Percentiles rank a stretch among this genome's conserved stretches.
Conservation (phyloP, 2,888 invertebrate species). For the Pseudococcus longispinus region DNA sequence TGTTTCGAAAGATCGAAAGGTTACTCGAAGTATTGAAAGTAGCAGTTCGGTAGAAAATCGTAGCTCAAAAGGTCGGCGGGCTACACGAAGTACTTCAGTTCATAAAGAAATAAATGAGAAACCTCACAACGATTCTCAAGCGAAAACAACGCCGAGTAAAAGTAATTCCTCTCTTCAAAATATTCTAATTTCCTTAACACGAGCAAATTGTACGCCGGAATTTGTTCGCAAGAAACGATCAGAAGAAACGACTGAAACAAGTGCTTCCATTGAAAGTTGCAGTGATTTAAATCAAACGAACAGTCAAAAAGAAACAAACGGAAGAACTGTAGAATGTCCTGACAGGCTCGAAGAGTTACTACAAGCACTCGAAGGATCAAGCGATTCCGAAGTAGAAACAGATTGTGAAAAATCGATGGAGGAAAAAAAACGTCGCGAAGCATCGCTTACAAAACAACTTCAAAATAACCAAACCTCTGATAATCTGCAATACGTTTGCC, state of each 20-base stretch:
- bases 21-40: background rate
- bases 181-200: too few species aligned
- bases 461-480: background rate
- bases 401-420: background rate
- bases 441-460: background rate
- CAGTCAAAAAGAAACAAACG: background rate
- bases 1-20: background rate
- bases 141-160: too few species aligned
- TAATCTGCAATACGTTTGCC: background rate
- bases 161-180: too few species aligned
- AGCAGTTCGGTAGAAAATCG: too few species aligned
- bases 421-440: background rate
- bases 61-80: too few species aligned
- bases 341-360: background rate
- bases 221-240: background rate
- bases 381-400: background rate
- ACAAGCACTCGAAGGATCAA: background rate
- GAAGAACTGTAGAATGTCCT: background rate
- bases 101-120: too few species aligned
- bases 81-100: too few species aligned
- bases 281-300: background rate
- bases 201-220: too few species aligned
- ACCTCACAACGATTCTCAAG: too few species aligned
- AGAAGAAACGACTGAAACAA: background rate
- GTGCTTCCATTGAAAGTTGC: background rate